A percentile compares a stretch with the other conserved stretches of the same genome.
phyloP scores from a whole-genome alignment of 2,113 vertebrate species.

The Albula glossodonta region DNA sequence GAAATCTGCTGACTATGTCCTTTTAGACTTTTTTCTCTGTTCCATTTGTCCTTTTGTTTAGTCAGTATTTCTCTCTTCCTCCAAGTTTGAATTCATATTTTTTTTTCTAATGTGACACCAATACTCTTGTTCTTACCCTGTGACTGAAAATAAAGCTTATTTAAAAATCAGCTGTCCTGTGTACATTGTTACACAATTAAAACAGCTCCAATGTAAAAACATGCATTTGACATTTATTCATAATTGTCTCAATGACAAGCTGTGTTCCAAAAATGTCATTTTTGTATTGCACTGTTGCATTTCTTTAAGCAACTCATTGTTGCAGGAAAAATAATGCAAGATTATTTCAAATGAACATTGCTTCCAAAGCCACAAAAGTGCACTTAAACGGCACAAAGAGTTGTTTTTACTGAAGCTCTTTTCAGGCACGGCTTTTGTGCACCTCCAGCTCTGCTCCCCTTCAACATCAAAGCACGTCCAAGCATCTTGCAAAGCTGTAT shows the following conservation, averaged over 20 bases:
- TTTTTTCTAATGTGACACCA: background rate
- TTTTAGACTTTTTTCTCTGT: slow-evolving; percentile 41
- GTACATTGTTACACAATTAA: background rate
- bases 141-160: background rate
- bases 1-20: slow-evolving; percentile 61
- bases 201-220: background rate
- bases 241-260: background rate
- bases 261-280: background rate
- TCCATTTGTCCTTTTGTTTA: slow-evolving; percentile 49
- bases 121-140: background rate
- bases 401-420: background rate
- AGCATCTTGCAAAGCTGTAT: background rate
- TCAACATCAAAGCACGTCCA: background rate
- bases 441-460: background rate
- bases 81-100: background rate
- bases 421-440: background rate
- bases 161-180: no score
- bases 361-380: background rate
- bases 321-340: background rate
- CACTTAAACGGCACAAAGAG: background rate
- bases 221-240: background rate
- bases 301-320: background rate
- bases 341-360: background rate
- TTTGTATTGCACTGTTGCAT: background rate
- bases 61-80: slow-evolving; percentile 28